Evolutionary conservation across 2,797 vertebrate genomes (phyloP), one percentile per base, ranked within the genome.

Genomic region (Bovichtus variegatus): DNA sequence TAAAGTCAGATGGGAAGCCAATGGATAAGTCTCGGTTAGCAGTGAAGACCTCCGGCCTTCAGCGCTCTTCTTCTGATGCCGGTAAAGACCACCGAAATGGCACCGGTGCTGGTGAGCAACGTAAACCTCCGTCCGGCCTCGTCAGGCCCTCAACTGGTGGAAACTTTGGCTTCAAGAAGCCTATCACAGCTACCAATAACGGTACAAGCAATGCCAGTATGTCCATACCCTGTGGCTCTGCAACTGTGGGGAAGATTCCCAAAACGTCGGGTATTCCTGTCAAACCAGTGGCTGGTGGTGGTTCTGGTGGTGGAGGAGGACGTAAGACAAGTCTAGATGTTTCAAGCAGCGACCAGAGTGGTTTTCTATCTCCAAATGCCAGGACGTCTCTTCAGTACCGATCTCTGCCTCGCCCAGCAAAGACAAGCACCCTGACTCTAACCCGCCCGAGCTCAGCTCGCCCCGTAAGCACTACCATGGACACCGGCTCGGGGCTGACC

Each of bases 161-260:
- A 76, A 97, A 94, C 77, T 99, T 99, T 8, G 98, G 98, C 81
- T 99, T 98, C 74, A 99, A 98, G 91, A 99, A 98, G 80, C 95
- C 96, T 0, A 78, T 92, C 44, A 91, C 95, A 0, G 71, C 95
- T 51, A 94, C 95, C 0, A 95, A 91, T 71, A 97, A 96, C 0
- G 96, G 96, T 65, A 95, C 96, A 0, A 84, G 70, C 68, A 82
- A 76, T 2, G 29, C 73, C 19, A 88, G 91, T 34, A 94, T 93
- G 0, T 92, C 95, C 69, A 73, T 90, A 49, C 81, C 90, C 9
- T 85, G 74, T 1, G 85, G 93, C 54, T 96, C 96, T 0, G 94
- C 95, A 31, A 94, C 95, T 0, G 93, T 95, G 0, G 94, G 96
- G 60, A 99, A 99, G 92, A 92, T 89, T 76, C 96, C 97, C 86